Evolutionary conservation across 2,113 vertebrate species (phyloP).

Genomic region (Parotia lawesii): DNA sequence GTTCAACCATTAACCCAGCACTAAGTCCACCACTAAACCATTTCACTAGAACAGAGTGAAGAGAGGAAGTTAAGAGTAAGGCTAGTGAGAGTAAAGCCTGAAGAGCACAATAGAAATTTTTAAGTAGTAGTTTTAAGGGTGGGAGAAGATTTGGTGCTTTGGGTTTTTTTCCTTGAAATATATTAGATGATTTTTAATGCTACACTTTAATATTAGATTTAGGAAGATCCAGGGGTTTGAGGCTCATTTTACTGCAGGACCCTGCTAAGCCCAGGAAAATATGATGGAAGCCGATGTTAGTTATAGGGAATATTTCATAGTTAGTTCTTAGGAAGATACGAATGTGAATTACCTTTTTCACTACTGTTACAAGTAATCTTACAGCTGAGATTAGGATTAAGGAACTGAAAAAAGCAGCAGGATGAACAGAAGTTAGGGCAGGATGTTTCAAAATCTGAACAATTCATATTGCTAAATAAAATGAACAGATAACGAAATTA

Average conservation of each 20-base stretch:
- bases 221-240: background rate
- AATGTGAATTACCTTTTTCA: background rate
- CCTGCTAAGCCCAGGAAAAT: background rate
- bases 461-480: background rate
- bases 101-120: background rate
- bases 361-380: background rate
- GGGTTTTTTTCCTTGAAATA: background rate
- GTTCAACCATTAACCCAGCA: background rate
- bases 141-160: background rate
- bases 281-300: background rate
- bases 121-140: background rate
- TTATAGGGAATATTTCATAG: background rate
- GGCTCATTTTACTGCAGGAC: background rate
- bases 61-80: background rate
- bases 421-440: background rate
- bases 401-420: background rate
- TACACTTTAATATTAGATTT: background rate
- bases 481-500: background rate
- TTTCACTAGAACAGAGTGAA: background rate
- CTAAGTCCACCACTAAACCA: background rate
- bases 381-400: background rate
- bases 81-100: background rate
- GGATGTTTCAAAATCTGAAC: background rate
- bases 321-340: background rate
- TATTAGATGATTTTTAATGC: background rate